A percentile compares a stretch with the other conserved stretches of the same genome.
Conservation (phyloP, 53 echinoderm and acorn worm genomes). For the Luidia sarsii region DNA sequence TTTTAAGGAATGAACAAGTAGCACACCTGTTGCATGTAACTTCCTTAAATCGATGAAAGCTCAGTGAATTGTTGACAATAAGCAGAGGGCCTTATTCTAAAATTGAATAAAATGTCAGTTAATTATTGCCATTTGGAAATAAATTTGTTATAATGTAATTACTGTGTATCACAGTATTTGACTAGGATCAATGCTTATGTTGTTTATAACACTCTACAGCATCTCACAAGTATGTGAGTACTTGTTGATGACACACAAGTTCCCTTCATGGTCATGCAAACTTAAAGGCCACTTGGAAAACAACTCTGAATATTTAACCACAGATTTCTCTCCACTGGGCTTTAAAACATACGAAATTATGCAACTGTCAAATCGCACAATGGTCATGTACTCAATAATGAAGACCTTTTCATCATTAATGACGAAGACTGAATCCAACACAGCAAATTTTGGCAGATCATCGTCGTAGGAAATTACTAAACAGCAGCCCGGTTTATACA, state of each 20-base stretch:
- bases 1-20: too few relatives aligned
- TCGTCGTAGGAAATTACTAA: constrained; percentile 29
- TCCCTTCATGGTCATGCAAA: background rate
- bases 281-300: constrained; percentile 61
- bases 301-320: constrained; percentile 18
- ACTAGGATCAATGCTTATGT: background rate
- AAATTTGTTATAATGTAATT: too few relatives aligned
- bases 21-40: too few relatives aligned
- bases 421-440: constrained; percentile 25
- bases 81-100: too few relatives aligned
- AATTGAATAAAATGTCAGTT: too few relatives aligned
- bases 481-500: constrained; percentile 47
- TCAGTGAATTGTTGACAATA: too few relatives aligned
- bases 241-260: constrained; percentile 35
- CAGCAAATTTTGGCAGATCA: constrained; percentile 56
- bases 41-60: too few relatives aligned
- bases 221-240: constrained; percentile 43
- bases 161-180: too few relatives aligned
- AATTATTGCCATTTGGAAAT: too few relatives aligned
- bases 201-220: constrained; percentile 15
- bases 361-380: constrained; percentile 28
- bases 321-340: background rate
- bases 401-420: constrained; percentile 46
- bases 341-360: constrained; percentile 19
- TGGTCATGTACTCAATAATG: constrained; percentile 30